Percentiles rank a stretch among this genome's conserved stretches.
Conservation (phyloP, 2,113 vertebrate species). For the Machaerirhynchus nigripectus region DNA sequence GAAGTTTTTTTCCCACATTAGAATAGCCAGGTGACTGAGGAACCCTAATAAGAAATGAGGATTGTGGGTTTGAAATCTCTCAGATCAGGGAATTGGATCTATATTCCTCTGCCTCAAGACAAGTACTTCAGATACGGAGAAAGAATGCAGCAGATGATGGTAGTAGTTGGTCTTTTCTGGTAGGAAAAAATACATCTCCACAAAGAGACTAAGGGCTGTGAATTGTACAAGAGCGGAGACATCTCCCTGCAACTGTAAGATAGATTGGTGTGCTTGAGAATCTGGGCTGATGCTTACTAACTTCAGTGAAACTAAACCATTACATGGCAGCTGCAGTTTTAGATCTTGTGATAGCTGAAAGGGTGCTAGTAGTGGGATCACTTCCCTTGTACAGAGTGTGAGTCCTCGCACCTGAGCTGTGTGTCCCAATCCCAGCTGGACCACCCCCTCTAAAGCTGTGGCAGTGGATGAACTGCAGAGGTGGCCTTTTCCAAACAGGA, state of each 20-base stretch:
- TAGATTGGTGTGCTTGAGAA: neutral
- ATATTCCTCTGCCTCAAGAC: neutral
- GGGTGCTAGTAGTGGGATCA: neutral
- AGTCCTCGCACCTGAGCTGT: neutral
- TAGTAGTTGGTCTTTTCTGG: neutral
- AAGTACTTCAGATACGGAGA: neutral
- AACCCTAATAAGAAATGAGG: neutral
- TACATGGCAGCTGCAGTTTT: neutral
- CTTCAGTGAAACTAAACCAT: neutral
- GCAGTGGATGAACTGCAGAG: neutral
- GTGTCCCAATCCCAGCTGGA: neutral
- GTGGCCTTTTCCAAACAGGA: neutral
- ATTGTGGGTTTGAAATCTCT: neutral
- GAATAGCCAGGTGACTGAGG: neutral
- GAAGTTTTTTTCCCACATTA: neutral
- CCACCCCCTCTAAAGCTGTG: neutral
- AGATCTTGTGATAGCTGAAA: neutral
- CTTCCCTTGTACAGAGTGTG: accelerated
- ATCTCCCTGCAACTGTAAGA: accelerated
- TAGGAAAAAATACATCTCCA: neutral
- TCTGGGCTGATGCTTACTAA: neutral
- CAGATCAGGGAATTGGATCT: neutral
- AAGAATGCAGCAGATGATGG: neutral
- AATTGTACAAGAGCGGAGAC: neutral
- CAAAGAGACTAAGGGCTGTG: neutral